Percentiles rank a stretch among this genome's conserved stretches.
Evolutionary conservation across 2,113 vertebrate species (phyloP).

Genomic region (Peromyscus leucopus): DNA sequence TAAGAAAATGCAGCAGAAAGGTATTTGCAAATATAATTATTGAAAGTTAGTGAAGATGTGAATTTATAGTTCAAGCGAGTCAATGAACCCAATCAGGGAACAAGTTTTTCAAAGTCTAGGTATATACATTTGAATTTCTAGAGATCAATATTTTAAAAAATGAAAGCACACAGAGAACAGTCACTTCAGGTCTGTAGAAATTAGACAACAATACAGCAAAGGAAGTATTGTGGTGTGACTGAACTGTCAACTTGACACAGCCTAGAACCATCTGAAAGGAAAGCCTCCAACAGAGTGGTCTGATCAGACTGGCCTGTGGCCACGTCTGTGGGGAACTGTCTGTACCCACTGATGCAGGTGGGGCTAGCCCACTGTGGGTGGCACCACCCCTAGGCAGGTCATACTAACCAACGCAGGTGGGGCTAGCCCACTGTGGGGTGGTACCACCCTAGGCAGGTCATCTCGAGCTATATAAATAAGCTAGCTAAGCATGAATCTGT

Average conservation of each 20-base stretch:
- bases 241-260: neutral
- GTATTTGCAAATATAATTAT: neutral
- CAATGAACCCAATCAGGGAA: neutral
- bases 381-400: neutral
- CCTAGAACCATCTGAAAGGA: neutral
- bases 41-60: neutral
- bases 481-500: neutral
- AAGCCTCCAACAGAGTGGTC: too few species aligned
- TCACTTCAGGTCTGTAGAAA: neutral
- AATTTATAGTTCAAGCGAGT: neutral
- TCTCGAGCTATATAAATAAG: neutral
- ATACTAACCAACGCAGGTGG: neutral
- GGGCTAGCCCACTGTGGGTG: neutral
- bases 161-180: neutral
- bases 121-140: neutral
- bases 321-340: neutral
- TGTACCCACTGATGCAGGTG: neutral
- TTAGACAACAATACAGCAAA: neutral
- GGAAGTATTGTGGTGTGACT: neutral
- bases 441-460: neutral
- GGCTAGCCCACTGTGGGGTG: too few species aligned
- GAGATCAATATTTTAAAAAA: neutral
- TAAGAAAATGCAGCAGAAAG: neutral
- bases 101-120: neutral
- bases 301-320: neutral